phyloP scores from a whole-genome alignment of 2,797 vertebrate species.

The Sebastes matsubarae region DNA sequence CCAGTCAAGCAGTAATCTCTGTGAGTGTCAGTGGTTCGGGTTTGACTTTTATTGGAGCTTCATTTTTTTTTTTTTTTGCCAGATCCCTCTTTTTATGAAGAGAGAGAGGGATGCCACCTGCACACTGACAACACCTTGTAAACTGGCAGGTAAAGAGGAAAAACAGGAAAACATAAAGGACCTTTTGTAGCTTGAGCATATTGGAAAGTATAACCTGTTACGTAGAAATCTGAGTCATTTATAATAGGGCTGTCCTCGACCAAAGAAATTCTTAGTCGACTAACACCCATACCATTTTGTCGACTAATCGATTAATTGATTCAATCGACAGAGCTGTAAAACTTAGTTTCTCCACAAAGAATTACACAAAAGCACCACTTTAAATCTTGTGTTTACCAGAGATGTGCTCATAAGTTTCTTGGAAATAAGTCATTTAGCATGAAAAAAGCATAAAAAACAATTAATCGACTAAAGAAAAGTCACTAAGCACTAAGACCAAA shows the following conservation, averaged over 20 bases:
- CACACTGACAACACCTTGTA: constrained; percentile 73
- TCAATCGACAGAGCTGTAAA: too few relatives aligned
- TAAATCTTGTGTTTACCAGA: too few relatives aligned
- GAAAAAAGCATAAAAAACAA: too few relatives aligned
- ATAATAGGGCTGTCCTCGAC: neutral
- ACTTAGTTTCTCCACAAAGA: too few relatives aligned
- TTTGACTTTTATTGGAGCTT: constrained; percentile 73
- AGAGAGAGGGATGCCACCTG: constrained; percentile 72
- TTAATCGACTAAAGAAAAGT: too few relatives aligned
- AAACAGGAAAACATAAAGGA: constrained; percentile 29
- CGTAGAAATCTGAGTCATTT: neutral
- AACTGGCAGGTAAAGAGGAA: constrained; percentile 43
- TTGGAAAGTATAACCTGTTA: neutral
- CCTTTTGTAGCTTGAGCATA: constrained; percentile 1
- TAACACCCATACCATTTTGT: too few relatives aligned
- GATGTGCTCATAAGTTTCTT: too few relatives aligned
- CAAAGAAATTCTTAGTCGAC: too few relatives aligned
- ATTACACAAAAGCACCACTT: too few relatives aligned
- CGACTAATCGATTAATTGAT: too few relatives aligned
- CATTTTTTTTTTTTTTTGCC: constrained; percentile 42
- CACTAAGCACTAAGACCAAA: too few relatives aligned
- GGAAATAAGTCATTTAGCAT: too few relatives aligned
- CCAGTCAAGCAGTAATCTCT: constrained; percentile 60
- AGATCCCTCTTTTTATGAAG: constrained; percentile 67
- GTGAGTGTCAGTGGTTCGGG: constrained; percentile 63